These are phyloP conservation scores for Aleiodes testaceus DNA, from an alignment of 2,888 invertebrate genomes.

Conservation along the genomic window DNA sequence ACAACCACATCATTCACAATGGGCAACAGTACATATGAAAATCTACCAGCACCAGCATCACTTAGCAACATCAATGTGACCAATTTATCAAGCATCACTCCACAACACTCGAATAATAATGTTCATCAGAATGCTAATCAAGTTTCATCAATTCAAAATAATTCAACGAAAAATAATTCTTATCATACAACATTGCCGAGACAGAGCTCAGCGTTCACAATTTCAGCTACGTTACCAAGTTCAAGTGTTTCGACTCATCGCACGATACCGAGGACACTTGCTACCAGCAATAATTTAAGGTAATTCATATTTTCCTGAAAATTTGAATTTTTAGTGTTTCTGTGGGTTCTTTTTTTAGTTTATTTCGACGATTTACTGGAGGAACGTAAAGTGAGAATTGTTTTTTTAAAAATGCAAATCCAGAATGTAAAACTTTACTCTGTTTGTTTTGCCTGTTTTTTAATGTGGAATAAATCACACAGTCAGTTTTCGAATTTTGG, in stretches of 20 bases:
- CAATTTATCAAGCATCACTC: slow-evolving; percentile 17
- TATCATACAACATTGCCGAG: slow-evolving; percentile 73
- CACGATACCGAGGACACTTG: slow-evolving; percentile 75
- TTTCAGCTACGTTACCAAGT: slow-evolving; percentile 70
- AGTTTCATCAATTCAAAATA: slow-evolving; percentile 11
- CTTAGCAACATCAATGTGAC: slow-evolving; percentile 31
- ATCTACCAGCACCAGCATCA: slow-evolving; percentile 62
- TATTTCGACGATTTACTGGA: too few relatives aligned
- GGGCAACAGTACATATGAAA: slow-evolving; percentile 67
- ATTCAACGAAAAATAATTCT: slow-evolving; percentile 53
- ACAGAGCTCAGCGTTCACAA: slow-evolving; percentile 69
- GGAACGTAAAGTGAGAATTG: too few relatives aligned
- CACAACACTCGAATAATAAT: slow-evolving; percentile 19
- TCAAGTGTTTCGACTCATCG: slow-evolving; percentile 74
- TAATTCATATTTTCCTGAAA: too few relatives aligned
- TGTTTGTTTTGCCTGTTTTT: too few relatives aligned
- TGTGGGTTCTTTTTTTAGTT: too few relatives aligned
- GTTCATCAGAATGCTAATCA: background rate
- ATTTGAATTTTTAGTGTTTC: too few relatives aligned
- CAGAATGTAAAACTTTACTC: too few relatives aligned
- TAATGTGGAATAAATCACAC: too few relatives aligned
- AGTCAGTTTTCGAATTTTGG: too few relatives aligned
- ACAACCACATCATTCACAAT: slow-evolving; percentile 65
- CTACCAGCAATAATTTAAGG: slow-evolving; percentile 62
- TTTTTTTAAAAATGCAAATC: too few relatives aligned